These are phyloP conservation scores for Drosophila kanekoi DNA, from an alignment of 2,888 invertebrate species.

Conservation along the genomic window DNA sequence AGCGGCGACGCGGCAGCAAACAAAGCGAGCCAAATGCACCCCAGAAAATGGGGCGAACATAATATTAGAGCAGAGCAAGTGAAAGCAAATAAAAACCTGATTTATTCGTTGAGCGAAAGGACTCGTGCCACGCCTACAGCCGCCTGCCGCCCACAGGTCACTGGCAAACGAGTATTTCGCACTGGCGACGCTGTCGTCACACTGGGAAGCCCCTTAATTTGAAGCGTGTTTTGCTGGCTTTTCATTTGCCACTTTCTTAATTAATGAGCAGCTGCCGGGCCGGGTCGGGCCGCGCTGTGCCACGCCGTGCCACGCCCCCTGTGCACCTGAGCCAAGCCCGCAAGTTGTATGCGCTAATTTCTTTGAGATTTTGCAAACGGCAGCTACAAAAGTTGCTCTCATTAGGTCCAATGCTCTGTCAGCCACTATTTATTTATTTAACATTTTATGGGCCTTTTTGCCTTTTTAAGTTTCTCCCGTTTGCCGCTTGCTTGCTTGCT, in stretches of 20 bases:
- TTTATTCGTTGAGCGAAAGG: slow-evolving; percentile 56
- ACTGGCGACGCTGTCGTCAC: slow-evolving; percentile 30
- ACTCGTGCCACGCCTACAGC: slow-evolving; percentile 19
- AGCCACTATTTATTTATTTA: slow-evolving; percentile 79
- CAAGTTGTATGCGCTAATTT: slow-evolving; percentile 76
- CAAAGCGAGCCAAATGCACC: slow-evolving; percentile 42
- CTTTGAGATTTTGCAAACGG: slow-evolving; percentile 71
- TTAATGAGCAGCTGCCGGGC: slow-evolving; percentile 71
- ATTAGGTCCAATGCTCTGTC: slow-evolving; percentile 65
- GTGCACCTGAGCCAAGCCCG: slow-evolving; percentile 35
- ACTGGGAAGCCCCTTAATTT: slow-evolving; percentile 64
- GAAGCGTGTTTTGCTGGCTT: slow-evolving; percentile 75
- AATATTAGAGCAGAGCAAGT: slow-evolving; percentile 74
- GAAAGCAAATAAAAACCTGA: slow-evolving; percentile 79
- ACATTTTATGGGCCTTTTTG: slow-evolving; percentile 64
- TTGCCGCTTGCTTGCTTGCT: slow-evolving; percentile 48
- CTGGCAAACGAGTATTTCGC: slow-evolving; percentile 32
- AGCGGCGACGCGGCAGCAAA: slow-evolving; percentile 60
- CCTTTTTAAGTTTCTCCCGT: slow-evolving; percentile 68
- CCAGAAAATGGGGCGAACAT: slow-evolving; percentile 41
- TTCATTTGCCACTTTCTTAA: slow-evolving; percentile 81
- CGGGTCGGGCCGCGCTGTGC: neutral
- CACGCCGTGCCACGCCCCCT: slow-evolving; percentile 11
- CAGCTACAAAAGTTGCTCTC: slow-evolving; percentile 72
- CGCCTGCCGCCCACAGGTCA: slow-evolving; percentile 33